Conservation (phyloP, 2,113 vertebrate genomes). For the Rhabdornis inornatus region DNA sequence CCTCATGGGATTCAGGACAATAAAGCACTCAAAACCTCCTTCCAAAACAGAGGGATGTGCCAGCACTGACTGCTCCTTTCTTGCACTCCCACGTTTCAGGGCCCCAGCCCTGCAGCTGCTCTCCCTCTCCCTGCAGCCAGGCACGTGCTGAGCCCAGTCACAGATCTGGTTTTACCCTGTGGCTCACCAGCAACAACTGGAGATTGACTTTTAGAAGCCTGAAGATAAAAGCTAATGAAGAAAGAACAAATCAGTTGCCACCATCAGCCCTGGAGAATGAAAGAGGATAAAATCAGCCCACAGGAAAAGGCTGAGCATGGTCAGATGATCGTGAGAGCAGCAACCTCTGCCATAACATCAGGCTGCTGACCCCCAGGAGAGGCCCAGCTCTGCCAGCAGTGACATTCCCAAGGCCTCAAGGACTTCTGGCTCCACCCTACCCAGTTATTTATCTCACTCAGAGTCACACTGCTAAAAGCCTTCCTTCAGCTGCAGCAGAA, state of each 20-base stretch:
- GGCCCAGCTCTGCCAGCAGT: not conserved
- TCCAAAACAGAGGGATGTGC: not conserved
- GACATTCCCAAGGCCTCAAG: not conserved
- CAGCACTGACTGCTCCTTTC: not conserved
- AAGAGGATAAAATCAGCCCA: not conserved
- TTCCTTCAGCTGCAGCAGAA: not conserved
- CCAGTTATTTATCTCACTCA: not conserved
- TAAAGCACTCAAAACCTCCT: not conserved
- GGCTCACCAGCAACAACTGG: not conserved
- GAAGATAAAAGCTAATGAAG: not conserved
- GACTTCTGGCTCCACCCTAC: not conserved
- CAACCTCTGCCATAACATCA: not conserved
- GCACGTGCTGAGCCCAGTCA: rapidly evolving
- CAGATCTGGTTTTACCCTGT: not conserved
- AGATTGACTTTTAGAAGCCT: not conserved
- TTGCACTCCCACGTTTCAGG: not conserved
- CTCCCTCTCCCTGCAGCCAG: not conserved
- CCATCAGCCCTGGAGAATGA: not conserved
- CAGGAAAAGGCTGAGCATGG: not conserved
- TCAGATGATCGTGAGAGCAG: not conserved
- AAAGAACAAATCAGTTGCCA: not conserved
- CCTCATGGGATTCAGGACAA: not conserved
- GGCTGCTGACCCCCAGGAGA: not conserved
- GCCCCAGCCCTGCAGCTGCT: not conserved
- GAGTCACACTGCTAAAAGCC: not conserved